phyloP scores from a whole-genome alignment of 2,888 invertebrate genomes.

The Alsophila aescularia region DNA sequence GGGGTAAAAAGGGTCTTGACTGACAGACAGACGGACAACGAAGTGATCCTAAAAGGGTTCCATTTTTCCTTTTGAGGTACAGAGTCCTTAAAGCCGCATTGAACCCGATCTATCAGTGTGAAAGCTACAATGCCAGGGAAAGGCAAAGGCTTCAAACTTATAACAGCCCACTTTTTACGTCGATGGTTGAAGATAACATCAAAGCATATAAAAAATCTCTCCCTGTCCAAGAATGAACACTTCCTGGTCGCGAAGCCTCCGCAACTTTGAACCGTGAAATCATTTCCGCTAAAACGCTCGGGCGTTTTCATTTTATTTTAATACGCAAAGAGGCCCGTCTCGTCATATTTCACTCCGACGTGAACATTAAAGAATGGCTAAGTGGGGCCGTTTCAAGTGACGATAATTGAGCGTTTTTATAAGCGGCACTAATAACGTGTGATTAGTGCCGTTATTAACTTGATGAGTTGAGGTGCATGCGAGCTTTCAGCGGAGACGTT shows the following conservation, averaged over 20 bases:
- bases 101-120: no score
- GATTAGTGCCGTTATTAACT: constrained; percentile 6
- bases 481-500: background rate
- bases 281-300: constrained; percentile 15
- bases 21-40: no score
- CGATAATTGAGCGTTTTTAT: constrained; percentile 23
- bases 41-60: no score
- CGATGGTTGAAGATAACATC: no score
- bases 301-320: constrained; percentile 19
- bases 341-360: constrained; percentile 20
- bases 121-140: no score
- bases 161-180: no score
- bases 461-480: background rate
- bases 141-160: no score
- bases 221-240: no score
- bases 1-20: no score
- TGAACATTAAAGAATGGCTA: constrained; percentile 17
- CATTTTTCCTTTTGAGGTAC: no score
- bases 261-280: constrained; percentile 8
- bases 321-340: constrained; percentile 18
- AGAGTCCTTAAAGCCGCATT: no score
- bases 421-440: constrained; percentile 11
- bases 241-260: background rate
- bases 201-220: no score
- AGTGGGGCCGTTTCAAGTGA: constrained; percentile 14